Base-by-base conservation (phyloP, 2,113 vertebrate genomes). In the Tragelaphus scriptus region DNA sequence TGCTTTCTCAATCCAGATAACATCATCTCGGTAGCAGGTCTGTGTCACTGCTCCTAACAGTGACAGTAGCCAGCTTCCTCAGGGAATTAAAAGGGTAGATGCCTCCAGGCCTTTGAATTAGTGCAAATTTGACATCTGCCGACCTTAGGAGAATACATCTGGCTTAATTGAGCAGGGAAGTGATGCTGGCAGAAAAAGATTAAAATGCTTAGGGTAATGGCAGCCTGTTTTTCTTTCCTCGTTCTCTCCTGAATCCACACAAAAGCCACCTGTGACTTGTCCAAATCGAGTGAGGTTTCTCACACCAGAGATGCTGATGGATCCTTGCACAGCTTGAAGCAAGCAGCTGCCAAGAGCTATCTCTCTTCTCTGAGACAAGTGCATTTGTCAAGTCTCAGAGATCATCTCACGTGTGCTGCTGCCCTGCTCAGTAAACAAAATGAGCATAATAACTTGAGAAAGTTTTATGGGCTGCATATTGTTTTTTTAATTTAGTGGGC, bases 41-140 rank as follows among this genome's bases (percentile, higher is more conserved):
- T 51, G 7, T 47, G 49, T 63, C 85, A 61, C 44, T 0, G 0
- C 21, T 71, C 36, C 58, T 26, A 3, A 93, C 89, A 80, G 55
- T 53, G 32, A 86, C 58, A 88, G 49, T 10, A 65, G 59, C 68
- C 13, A 86, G 65, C 40, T 51, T 88, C 85, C 56, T 40, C 1
- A 13, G 53, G 63, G 93, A 97, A 58, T 56, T 63, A 92, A 65
- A 65, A 75, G 23, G 21, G 77, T 71, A 80, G 63, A 95, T 16
- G 56, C 28, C 85, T 89, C 61, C n/a, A 93, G 97, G 86, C 82
- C 44, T 82, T 68, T 44, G 44, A 84, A 75, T 93, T 85, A 36
- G 36, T 85, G 79, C 71, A 71, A 80, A 97, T 86, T 53, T 97
- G 94, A 95, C 94, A 95, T 93, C 91, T 80, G 63, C 56, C 0